Base-by-base conservation (phyloP, 2,888 invertebrate genomes). In the Arge pagana region DNA sequence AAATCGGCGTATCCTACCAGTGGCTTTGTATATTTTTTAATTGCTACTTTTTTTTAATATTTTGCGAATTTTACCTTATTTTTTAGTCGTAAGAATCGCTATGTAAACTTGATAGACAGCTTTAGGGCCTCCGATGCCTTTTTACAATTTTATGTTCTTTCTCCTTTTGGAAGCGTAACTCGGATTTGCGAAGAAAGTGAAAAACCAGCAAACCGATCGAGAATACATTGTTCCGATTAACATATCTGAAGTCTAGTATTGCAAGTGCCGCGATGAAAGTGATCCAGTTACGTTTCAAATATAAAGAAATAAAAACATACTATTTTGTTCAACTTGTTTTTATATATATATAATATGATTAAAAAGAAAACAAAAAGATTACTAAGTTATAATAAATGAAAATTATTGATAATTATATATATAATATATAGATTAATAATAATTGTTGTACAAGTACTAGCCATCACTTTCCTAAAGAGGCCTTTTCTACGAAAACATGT, bases 361-460 rank as follows among this genome's bases (percentile, higher is more conserved):
- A 59, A 50, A 40, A 11, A 30, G 30, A 21, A 24, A 35, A 33
- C 15, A 23, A 36, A 65, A 68, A 66, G 71, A 69, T 73, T 74
- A 56, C 60, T 67, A 69, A 64, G 64, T 66, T 67, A 67, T 66
- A 63, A 66, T 63, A 64, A 52, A 64, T 63, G 57, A 65, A 67
- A 63, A 66, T 62, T 61, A 68, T 67, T 67, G 36, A 36, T 52
- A 52, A 70, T 68, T 66, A 72, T 68, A 71, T n/a, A n/a, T 67
- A 70, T 71, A 71, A 71, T 71, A 72, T 70, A 71, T 68, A 61
- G 43, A 33, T n/a, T n/a, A n/a, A 33, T 45, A 45, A 45, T 45
- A 21, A 63, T 64, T 59, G 69, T 67, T 69, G 66, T 67, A 63
- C 64, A 68, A 67, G 56, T 62, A 64, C 61, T 48, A 60, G 55